Percentiles rank a stretch among this genome's conserved stretches.
phyloP scores from a whole-genome alignment of 92 coral and sea anemone species.

The Epizoanthus fatuus region DNA sequence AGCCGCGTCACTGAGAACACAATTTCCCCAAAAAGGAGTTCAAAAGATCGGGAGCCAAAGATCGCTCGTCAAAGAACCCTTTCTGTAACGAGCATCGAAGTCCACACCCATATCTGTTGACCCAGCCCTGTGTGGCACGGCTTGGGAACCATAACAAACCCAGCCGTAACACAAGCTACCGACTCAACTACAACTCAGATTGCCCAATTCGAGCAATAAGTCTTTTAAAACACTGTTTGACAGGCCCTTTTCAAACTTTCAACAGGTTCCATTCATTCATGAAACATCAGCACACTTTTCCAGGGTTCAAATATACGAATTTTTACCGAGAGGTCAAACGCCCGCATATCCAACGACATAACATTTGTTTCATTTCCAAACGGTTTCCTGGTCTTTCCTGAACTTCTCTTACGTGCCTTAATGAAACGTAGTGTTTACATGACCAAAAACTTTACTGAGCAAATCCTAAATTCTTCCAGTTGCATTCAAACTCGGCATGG shows the following conservation, averaged over 20 bases:
- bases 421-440: not conserved
- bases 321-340: constrained; percentile 34
- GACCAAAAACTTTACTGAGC: not conserved
- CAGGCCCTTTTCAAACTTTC: not conserved
- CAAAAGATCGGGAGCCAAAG: not conserved
- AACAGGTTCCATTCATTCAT: constrained; percentile 7
- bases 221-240: constrained; percentile 5
- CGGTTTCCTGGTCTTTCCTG: constrained; percentile 3
- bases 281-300: not conserved
- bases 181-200: constrained; percentile 11
- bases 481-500: constrained; percentile 15
- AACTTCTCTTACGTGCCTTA: constrained; percentile 7
- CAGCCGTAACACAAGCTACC: not conserved
- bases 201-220: constrained; percentile 21
- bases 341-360: constrained; percentile 26
- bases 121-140: constrained; percentile 45
- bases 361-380: constrained; percentile 30
- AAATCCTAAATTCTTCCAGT: not conserved
- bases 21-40: constrained; percentile 1
- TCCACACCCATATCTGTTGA: constrained; percentile 45
- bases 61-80: constrained; percentile 5
- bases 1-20: not conserved
- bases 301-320: constrained; percentile 20
- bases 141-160: constrained; percentile 44
- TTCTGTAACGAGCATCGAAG: not conserved